Base-by-base conservation (phyloP, 2,113 vertebrate species). In the Neoarius graeffei region DNA sequence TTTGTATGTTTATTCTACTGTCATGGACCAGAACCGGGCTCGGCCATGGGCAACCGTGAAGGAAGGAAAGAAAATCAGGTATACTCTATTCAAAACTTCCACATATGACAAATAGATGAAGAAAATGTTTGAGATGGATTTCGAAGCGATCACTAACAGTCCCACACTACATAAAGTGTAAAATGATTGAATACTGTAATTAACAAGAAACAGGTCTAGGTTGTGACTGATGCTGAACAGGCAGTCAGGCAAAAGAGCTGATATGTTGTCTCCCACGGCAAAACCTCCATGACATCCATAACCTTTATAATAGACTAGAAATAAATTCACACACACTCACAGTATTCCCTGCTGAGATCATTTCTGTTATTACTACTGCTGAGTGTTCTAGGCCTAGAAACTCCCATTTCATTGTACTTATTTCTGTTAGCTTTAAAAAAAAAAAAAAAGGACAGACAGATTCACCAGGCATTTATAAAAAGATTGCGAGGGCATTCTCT, bases 311-410 rank as follows among this genome's bases (percentile, higher is more conserved):
- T 30, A 64, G 57, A 27, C 66, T 81, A 76, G n/a, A 83, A 85
- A 19, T 15, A 52, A 52, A 64, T 79, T n/a, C 69, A 73, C 87
- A 79, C n/a, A 48, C 77, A 77, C 73, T 17, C 64, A 50, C 14
- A 64, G 54, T 76, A 73, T 81, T 71, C 81, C 50, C 48, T 14
- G 13, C 42, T 69, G 60, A 42, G 35, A 62, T 82, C 71, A 57
- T n/a, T 71, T 50, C 83, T 90, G 79, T 86, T 79, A 80, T 87
- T 87, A 67, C 81, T 77, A 79, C 56, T 19, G 52, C 83, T 73
- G 62, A 79, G 83, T 87, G 79, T 25, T 86, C 25, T 71, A 81
- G 52, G 85, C 85, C 85, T 82, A 19, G 52, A 85, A 86, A 74
- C 83, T 79, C 54, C 23, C 25, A n/a, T 19, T 86, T 76, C 60